Conservation (phyloP, 2,113 vertebrate species). For the Neogale vison region DNA sequence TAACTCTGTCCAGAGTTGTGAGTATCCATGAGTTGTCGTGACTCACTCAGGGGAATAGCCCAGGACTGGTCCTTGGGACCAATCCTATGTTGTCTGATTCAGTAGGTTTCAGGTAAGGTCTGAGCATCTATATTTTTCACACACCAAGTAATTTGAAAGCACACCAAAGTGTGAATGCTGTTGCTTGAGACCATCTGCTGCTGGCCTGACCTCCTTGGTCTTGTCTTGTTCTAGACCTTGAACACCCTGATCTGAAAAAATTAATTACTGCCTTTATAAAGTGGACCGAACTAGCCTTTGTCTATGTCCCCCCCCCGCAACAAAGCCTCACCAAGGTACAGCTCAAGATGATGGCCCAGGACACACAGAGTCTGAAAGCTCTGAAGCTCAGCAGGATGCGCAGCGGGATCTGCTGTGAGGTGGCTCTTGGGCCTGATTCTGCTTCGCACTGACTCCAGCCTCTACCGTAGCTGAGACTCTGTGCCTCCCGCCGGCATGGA, state of each 20-base stretch:
- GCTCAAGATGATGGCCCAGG: background rate
- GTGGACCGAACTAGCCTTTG: background rate
- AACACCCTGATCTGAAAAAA: background rate
- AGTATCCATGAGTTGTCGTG: background rate
- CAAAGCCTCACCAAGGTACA: background rate
- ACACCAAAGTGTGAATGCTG: background rate
- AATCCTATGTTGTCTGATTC: background rate
- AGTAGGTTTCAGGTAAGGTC: accelerated
- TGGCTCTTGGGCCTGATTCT: background rate
- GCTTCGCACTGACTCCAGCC: background rate
- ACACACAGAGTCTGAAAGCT: background rate
- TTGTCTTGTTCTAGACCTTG: background rate
- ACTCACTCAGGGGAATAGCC: no score
- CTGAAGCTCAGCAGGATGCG: background rate
- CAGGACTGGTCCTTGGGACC: background rate
- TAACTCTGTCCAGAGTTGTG: background rate
- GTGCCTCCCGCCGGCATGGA: accelerated
- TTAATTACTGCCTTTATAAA: background rate
- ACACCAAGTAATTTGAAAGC: background rate
- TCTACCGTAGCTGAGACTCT: background rate
- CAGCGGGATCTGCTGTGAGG: background rate
- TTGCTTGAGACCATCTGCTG: background rate
- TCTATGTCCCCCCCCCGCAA: background rate
- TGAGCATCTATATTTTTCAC: background rate
- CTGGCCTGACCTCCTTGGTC: background rate